These are phyloP conservation scores for Thelaira solivaga DNA, from an alignment of 2,888 invertebrate species.

Conservation along the genomic window DNA sequence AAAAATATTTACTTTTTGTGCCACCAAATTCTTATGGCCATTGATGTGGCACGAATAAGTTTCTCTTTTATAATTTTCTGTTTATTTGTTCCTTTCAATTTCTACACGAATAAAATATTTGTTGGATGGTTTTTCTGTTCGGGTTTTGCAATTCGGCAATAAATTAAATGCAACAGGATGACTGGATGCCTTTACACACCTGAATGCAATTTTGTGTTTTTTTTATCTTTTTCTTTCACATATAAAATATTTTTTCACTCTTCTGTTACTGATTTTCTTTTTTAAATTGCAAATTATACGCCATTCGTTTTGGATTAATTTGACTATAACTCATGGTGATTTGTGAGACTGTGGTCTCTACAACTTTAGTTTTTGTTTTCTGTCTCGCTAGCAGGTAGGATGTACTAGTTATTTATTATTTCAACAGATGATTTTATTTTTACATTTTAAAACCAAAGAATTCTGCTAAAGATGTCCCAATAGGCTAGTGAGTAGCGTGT, in stretches of 20 bases:
- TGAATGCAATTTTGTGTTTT: conserved; percentile 50
- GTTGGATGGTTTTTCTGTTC: neutral
- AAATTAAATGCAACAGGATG: conserved; percentile 62
- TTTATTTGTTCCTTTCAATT: conserved; percentile 20
- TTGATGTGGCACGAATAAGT: neutral
- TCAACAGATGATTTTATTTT: neutral
- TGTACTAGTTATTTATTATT: neutral
- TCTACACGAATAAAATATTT: too few species aligned
- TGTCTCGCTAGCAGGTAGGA: neutral
- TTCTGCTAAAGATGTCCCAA: too few species aligned
- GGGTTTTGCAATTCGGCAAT: conserved; percentile 25
- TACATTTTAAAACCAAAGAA: too few species aligned
- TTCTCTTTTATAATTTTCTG: neutral
- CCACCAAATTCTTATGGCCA: neutral
- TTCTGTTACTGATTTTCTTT: conserved; percentile 14
- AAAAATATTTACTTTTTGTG: too few species aligned
- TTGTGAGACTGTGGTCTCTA: conserved; percentile 24
- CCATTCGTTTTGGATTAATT: conserved; percentile 57
- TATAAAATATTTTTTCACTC: conserved; percentile 9
- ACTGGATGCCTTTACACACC: conserved; percentile 60
- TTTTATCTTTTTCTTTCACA: neutral
- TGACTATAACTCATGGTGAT: conserved; percentile 55
- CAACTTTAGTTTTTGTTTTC: neutral
- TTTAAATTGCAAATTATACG: conserved; percentile 52
- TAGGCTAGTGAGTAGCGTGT: too few species aligned